These are phyloP conservation scores for Drosophila parvula DNA, from an alignment of 1,140 invertebrate species.

Conservation along the genomic window DNA sequence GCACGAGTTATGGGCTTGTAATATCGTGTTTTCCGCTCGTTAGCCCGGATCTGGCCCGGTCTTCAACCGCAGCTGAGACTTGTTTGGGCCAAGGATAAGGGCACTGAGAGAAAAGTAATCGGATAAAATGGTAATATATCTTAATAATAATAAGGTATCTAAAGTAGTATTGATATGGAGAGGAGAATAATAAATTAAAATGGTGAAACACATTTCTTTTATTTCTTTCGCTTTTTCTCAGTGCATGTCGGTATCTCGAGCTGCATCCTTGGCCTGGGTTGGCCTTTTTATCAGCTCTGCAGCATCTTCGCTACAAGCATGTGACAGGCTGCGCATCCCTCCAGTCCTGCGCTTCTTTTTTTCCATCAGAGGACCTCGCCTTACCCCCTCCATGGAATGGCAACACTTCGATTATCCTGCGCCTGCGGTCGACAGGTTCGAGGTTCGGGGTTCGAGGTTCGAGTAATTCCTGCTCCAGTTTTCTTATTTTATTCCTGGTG, in stretches of 20 bases:
- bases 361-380: neutral
- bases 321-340: conserved; percentile 33
- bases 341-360: neutral
- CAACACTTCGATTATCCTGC: conserved; percentile 37
- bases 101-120: conserved; percentile 1
- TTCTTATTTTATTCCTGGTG: conserved; percentile 8
- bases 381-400: neutral
- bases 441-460: conserved; percentile 24
- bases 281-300: conserved; percentile 43
- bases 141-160: neutral
- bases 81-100: conserved; percentile 26
- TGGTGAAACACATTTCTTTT: neutral
- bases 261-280: conserved; percentile 14
- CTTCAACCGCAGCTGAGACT: conserved; percentile 36
- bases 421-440: conserved; percentile 65
- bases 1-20: conserved; percentile 73
- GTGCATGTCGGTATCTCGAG: conserved; percentile 12
- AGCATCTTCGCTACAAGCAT: conserved; percentile 49
- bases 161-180: neutral
- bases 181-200: neutral
- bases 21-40: conserved; percentile 76
- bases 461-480: conserved; percentile 28
- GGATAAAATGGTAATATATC: neutral
- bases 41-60: conserved; percentile 37
- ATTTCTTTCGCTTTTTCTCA: neutral